Evolutionary conservation across 2,888 invertebrate species (phyloP).

Genomic region (Pasiphila rectangulata): DNA sequence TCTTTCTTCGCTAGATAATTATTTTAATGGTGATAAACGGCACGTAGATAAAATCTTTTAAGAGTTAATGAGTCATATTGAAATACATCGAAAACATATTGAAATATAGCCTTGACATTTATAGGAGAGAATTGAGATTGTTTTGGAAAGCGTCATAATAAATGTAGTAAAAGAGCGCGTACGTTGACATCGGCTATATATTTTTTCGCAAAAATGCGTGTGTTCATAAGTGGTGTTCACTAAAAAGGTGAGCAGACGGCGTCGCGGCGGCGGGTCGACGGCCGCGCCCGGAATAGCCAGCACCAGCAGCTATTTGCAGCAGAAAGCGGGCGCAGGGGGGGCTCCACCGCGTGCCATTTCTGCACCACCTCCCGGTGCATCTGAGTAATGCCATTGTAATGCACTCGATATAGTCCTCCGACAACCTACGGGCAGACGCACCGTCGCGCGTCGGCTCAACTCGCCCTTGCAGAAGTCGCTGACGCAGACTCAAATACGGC

Average conservation of each 20-base stretch:
- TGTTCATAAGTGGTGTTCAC: conserved; percentile 70
- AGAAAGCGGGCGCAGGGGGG: conserved; percentile 62
- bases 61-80: conserved; percentile 31
- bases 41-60: conserved; percentile 34
- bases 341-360: conserved; percentile 76
- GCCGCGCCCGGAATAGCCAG: conserved; percentile 78
- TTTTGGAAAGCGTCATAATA: conserved; percentile 49
- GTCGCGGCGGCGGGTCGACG: conserved; percentile 80
- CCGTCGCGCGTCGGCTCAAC: conserved; percentile 56
- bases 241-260: conserved; percentile 80
- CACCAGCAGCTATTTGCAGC: conserved; percentile 79
- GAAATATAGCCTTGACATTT: conserved; percentile 34
- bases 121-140: conserved; percentile 42
- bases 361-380: conserved; percentile 79
- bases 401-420: conserved; percentile 73
- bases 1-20: conserved; percentile 13
- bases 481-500: conserved; percentile 17
- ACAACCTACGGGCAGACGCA: conserved; percentile 59
- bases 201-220: conserved; percentile 70
- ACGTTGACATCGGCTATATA: conserved; percentile 66
- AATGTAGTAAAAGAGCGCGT: conserved; percentile 54
- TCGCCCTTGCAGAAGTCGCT: conserved; percentile 23
- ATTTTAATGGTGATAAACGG: conserved; percentile 30
- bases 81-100: conserved; percentile 25
- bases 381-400: conserved; percentile 81